These are phyloP conservation scores for Hypanus sabinus DNA, from an alignment of 2,113 vertebrate genomes.

Conservation along the genomic window DNA sequence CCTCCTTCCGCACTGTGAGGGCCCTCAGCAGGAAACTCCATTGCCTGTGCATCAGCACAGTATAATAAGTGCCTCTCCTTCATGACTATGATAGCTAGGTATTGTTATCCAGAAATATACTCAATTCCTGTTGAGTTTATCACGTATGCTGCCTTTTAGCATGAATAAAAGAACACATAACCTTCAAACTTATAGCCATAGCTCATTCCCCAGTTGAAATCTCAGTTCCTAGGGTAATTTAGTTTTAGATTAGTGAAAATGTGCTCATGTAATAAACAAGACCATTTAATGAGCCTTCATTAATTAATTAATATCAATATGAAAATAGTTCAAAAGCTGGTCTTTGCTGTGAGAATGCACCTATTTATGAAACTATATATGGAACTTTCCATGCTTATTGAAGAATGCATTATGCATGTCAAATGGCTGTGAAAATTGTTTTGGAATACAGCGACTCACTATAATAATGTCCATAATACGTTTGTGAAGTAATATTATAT, in stretches of 20 bases:
- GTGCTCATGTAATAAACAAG: neutral
- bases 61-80: neutral
- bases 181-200: neutral
- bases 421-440: neutral
- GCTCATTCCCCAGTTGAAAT: neutral
- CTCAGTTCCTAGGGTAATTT: neutral
- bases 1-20: too few species aligned
- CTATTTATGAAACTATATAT: neutral
- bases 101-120: neutral
- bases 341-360: neutral
- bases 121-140: neutral
- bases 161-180: neutral
- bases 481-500: neutral
- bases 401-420: constrained; percentile 3
- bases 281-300: neutral
- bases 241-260: neutral
- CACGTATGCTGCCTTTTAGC: too few species aligned
- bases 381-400: neutral
- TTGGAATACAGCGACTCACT: neutral
- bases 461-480: neutral
- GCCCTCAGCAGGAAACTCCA: too few species aligned
- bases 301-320: neutral
- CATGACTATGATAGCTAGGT: neutral
- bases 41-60: neutral
- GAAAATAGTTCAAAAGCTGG: too few species aligned